A percentile compares a stretch with the other conserved stretches of the same genome.
Evolutionary conservation across 37 sponge, comb jelly and placozoan genomes (phyloP).

Genomic region (Axinella damicornis): DNA sequence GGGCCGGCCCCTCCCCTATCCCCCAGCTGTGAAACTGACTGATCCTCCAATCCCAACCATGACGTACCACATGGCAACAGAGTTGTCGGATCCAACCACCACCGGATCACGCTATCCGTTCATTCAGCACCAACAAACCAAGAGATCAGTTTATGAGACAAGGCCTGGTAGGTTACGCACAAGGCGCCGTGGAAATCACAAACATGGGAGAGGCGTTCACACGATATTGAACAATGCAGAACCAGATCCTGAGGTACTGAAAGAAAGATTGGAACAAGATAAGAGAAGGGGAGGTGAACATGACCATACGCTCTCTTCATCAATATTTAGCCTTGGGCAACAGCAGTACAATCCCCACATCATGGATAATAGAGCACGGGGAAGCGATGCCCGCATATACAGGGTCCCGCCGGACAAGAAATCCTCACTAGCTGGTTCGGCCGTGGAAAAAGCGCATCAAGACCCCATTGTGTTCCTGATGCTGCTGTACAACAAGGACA

Average conservation of each 20-base stretch:
- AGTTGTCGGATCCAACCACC: not conserved
- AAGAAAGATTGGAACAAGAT: no score
- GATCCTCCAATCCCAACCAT: conserved; percentile 30
- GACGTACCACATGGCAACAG: conserved; percentile 16
- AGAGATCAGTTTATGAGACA: not conserved
- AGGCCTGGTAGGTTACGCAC: not conserved
- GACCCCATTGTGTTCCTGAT: conserved; percentile 37
- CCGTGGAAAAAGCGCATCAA: not conserved
- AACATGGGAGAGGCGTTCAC: not conserved
- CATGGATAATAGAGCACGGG: no score
- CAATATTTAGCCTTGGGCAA: no score
- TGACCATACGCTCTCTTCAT: no score
- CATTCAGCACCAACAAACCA: not conserved
- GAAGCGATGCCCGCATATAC: no score
- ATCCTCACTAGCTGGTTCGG: no score
- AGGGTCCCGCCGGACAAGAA: no score
- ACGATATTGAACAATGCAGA: not conserved
- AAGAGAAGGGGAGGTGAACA: no score
- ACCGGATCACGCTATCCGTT: conserved; percentile 27
- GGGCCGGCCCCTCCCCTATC: not conserved
- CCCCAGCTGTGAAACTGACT: not conserved
- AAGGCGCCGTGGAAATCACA: not conserved
- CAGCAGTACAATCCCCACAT: no score
- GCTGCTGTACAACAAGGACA: conserved; percentile 25
- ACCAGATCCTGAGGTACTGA: no score